Evolutionary conservation across 2,888 invertebrate genomes (phyloP), one percentile per base, ranked within the genome.

Genomic region (Helicoverpa assulta): DNA sequence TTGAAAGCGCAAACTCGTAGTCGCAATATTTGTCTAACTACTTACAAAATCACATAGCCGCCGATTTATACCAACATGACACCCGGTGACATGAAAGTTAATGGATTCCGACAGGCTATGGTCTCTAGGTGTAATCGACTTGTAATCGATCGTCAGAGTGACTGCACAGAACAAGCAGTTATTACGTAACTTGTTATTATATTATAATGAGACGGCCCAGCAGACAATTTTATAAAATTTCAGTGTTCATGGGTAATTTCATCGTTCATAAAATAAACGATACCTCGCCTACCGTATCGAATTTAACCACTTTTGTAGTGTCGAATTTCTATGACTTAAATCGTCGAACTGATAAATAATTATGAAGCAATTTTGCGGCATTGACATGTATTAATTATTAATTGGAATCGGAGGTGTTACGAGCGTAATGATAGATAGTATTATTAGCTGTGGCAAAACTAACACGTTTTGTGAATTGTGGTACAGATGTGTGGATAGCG

Each of bases 1-100:
- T 85, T 62, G 86, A 86, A 88, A 90, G 85, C 80, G 85, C 84
- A 81, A 85, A 82, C 82, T 78, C 67, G 54, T 66, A 59, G 73
- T 67, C 73, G 80, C 78, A 83, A 79, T 87, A 72, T 86, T 84
- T 85, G 72, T 78, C 74, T 84, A 82, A 85, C 82, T 70, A 83
- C 80, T 82, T 83, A 82, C 76, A 79, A 82, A 85, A 85, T 88
- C 78, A 84, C 68, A 75, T 70, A 82, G 63, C 65, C 61, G 62
- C 67, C 76, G 68, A 84, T 86, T 86, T 82, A 68, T 73, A 80
- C 78, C 71, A 70, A 81, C 69, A 76, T 74, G 69, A 81, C 72
- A 75, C 65, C 68, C 67, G 63, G 60, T 76, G 69, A 75, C 76
- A 87, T 82, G 83, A 88, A 86, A 85, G 85, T 85, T 85, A 64